Percentiles rank a stretch among this genome's conserved stretches.
phyloP scores from a whole-genome alignment of 2,888 invertebrate species.

The Disparrhopalites patrizii region DNA sequence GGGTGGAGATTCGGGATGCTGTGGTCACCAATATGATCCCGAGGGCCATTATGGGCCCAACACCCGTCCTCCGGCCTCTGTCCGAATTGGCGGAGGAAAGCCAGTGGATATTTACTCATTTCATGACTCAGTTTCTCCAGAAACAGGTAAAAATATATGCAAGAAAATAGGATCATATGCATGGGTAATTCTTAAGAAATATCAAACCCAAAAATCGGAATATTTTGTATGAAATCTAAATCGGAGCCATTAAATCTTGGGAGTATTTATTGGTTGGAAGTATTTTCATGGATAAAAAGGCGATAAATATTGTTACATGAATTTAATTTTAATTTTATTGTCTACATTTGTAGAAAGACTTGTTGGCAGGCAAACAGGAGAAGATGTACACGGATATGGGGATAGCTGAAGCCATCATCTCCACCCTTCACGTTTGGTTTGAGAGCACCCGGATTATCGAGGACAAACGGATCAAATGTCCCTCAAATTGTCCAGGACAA shows the following conservation, averaged over 20 bases:
- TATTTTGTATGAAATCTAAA: no score
- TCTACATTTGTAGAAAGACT: neutral
- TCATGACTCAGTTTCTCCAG: slow-evolving; percentile 32
- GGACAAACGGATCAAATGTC: slow-evolving; percentile 12
- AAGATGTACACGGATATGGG: slow-evolving; percentile 31
- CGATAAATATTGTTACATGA: no score
- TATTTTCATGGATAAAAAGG: no score
- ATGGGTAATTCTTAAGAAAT: no score
- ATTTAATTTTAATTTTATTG: neutral
- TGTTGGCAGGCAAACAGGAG: neutral
- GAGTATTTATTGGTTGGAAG: no score
- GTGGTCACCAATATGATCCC: slow-evolving; percentile 31
- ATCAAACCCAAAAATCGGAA: no score
- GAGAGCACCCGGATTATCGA: slow-evolving; percentile 27
- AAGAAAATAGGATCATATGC: no score
- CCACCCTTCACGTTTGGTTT: slow-evolving; percentile 43
- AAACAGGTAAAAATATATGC: slow-evolving; percentile 42
- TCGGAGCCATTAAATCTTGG: no score
- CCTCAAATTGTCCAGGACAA: neutral
- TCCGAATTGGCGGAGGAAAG: slow-evolving; percentile 38
- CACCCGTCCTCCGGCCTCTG: slow-evolving; percentile 39
- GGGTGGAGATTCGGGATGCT: slow-evolving; percentile 40
- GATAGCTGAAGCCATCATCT: slow-evolving; percentile 43
- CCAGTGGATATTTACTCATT: slow-evolving; percentile 36
- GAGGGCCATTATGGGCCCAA: slow-evolving; percentile 39